phyloP scores from a whole-genome alignment of 1,140 invertebrate genomes.

The Sinonovacula constricta region DNA sequence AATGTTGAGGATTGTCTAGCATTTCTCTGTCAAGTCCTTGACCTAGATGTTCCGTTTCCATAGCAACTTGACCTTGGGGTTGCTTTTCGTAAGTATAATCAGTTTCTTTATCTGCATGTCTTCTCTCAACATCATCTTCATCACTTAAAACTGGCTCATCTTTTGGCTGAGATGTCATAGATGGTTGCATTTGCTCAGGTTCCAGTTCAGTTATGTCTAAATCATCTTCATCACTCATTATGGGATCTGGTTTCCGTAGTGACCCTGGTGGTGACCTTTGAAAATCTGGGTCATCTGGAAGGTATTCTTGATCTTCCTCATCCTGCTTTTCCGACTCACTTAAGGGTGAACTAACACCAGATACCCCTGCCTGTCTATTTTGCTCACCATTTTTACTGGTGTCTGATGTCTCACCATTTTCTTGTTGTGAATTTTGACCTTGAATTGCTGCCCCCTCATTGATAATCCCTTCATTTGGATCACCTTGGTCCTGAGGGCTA shows the following conservation, averaged over 20 bases:
- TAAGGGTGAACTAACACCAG: neutral
- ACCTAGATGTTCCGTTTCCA: constrained; percentile 19
- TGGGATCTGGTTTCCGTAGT: neutral
- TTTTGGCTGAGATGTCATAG: constrained; percentile 6
- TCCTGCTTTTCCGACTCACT: constrained; percentile 32
- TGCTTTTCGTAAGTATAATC: too few species aligned
- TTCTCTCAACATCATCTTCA: constrained; percentile 37
- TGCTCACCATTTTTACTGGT: neutral
- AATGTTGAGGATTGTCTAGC: constrained; percentile 2
- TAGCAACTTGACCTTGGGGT: constrained; percentile 29
- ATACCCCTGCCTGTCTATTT: neutral
- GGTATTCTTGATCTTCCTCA: constrained; percentile 5
- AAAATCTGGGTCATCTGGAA: neutral
- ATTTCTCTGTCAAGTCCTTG: constrained; percentile 15
- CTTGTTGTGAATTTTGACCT: too few species aligned
- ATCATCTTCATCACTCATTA: neutral
- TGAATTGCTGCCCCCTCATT: too few species aligned
- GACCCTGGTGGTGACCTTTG: neutral
- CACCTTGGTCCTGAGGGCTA: neutral
- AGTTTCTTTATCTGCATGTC: neutral
- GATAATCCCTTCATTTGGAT: neutral
- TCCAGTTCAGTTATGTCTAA: too few species aligned
- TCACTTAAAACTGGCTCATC: constrained; percentile 45
- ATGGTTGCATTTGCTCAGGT: too few species aligned
- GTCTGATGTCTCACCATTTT: neutral